These are phyloP conservation scores for Panurus biarmicus DNA, from an alignment of 2,113 vertebrate genomes.

Conservation along the genomic window DNA sequence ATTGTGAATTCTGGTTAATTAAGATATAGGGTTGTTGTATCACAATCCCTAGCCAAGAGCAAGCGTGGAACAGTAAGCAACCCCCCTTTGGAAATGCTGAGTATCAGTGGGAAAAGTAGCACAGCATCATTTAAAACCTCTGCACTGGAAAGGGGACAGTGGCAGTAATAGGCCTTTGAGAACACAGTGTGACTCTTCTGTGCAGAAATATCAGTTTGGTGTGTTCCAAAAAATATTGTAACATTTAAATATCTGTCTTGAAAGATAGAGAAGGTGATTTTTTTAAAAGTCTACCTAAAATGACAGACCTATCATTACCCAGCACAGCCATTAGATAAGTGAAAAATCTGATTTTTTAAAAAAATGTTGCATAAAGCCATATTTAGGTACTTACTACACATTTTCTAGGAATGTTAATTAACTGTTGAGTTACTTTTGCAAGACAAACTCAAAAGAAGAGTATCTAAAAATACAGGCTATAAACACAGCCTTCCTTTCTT, in stretches of 20 bases:
- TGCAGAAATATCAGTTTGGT: background rate
- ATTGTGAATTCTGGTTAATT: background rate
- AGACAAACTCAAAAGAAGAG: background rate
- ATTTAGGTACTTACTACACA: background rate
- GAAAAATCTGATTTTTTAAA: background rate
- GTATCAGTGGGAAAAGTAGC: background rate
- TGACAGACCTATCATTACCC: background rate
- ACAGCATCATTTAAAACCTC: background rate
- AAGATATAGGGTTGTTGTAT: background rate
- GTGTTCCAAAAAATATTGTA: background rate
- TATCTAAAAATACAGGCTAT: background rate
- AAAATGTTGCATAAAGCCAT: background rate
- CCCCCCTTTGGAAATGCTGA: background rate
- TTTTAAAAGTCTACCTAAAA: background rate
- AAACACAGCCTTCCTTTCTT: background rate
- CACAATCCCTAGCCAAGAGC: background rate
- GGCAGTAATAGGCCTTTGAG: background rate
- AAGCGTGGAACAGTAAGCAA: background rate
- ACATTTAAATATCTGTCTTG: background rate
- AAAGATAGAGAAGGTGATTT: background rate
- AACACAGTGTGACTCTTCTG: background rate
- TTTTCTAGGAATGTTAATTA: background rate
- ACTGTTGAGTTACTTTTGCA: background rate
- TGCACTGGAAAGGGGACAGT: background rate
- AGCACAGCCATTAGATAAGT: background rate